Conservation (phyloP, 1,140 invertebrate species). For the Bacillus rossius region DNA sequence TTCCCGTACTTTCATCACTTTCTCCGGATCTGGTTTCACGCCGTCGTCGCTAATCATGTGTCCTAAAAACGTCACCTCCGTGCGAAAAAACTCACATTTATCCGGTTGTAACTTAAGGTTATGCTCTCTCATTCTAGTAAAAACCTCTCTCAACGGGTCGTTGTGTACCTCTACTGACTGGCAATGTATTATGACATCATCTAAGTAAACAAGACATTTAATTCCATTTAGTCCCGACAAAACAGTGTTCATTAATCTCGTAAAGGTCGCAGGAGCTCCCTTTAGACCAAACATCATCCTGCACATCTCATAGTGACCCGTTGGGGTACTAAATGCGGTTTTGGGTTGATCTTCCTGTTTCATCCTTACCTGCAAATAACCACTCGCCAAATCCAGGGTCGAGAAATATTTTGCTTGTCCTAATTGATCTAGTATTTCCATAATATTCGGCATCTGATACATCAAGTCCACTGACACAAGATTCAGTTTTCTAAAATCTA, state of each 20-base stretch:
- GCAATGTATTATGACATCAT: constrained; percentile 39
- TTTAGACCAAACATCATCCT: constrained; percentile 30
- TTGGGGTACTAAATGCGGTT: constrained; percentile 40
- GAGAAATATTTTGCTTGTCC: constrained; percentile 40
- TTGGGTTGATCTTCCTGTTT: constrained; percentile 37
- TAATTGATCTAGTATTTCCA: constrained; percentile 40
- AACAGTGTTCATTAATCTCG: constrained; percentile 32
- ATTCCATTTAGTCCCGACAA: constrained; percentile 30
- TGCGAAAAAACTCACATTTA: constrained; percentile 36
- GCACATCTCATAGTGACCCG: constrained; percentile 33
- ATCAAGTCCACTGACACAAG: no score
- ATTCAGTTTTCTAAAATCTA: constrained; percentile 37
- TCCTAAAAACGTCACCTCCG: constrained; percentile 28
- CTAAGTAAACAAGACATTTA: constrained; percentile 38
- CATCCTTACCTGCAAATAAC: constrained; percentile 48
- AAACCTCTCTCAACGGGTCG: constrained; percentile 31
- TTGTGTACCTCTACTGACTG: constrained; percentile 33
- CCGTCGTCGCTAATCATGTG: constrained; percentile 22
- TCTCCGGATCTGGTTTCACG: constrained; percentile 21
- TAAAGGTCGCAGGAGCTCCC: constrained; percentile 28
- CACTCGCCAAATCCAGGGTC: constrained; percentile 44
- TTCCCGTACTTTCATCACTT: constrained; percentile 18
- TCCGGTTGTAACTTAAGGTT: constrained; percentile 39
- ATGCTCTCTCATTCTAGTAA: constrained; percentile 31
- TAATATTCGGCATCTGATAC: constrained; percentile 48